Percentiles rank a stretch among this genome's conserved stretches.
These are phyloP conservation scores for Cheumatopsyche charites DNA, from an alignment of 1,140 invertebrate species.

Conservation along the genomic window DNA sequence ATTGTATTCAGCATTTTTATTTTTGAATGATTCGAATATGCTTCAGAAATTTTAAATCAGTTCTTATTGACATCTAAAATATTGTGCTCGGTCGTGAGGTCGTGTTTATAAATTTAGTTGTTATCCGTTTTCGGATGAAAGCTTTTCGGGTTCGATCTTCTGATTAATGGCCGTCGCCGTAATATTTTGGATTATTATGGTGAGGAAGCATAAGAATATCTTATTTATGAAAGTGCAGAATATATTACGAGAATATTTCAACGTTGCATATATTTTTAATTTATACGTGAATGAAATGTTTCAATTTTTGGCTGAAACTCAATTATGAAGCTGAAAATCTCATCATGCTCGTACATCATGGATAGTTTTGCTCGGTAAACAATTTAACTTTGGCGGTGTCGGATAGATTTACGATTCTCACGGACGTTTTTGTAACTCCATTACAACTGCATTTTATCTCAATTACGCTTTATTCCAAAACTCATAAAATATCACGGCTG, in stretches of 20 bases:
- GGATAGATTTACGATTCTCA: background rate
- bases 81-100: background rate
- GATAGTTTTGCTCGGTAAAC: background rate
- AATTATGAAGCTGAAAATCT: background rate
- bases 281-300: background rate
- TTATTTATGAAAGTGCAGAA: background rate
- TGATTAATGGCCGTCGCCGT: background rate
- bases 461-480: slow-evolving; percentile 2
- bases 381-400: background rate
- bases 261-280: no score
- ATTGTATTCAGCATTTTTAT: no score
- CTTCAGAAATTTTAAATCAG: background rate
- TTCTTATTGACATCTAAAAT: background rate
- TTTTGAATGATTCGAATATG: background rate
- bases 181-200: no score
- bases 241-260: no score
- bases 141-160: background rate
- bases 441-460: slow-evolving; percentile 4
- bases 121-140: background rate
- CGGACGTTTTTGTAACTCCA: slow-evolving; percentile 1
- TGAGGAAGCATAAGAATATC: background rate
- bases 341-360: background rate
- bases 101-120: background rate
- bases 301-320: background rate
- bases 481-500: background rate